These are phyloP conservation scores for Bradysia coprophila DNA, from an alignment of 1,140 invertebrate species.

Conservation along the genomic window DNA sequence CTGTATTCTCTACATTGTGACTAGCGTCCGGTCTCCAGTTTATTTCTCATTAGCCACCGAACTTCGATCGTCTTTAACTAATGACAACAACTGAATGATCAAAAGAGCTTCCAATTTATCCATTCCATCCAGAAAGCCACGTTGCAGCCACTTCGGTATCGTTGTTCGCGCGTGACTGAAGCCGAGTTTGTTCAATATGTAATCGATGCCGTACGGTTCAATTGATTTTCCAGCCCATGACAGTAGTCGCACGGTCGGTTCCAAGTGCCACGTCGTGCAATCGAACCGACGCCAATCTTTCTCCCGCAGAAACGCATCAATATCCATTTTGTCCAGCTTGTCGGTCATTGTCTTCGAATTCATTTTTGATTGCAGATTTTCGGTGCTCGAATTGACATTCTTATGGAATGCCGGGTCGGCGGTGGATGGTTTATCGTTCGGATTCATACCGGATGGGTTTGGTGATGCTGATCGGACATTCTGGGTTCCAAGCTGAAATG, in stretches of 20 bases:
- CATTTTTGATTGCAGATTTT: background rate
- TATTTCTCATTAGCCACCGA: background rate
- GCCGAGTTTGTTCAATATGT: constrained; percentile 89
- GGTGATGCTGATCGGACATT: constrained; percentile 18
- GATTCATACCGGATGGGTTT: no score
- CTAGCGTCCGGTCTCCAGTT: no score
- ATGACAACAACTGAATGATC: constrained; percentile 41
- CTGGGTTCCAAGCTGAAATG: constrained; percentile 11
- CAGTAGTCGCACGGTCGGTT: constrained; percentile 83
- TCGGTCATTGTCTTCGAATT: background rate
- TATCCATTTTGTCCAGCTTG: constrained; percentile 8
- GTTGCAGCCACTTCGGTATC: constrained; percentile 97
- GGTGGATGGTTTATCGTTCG: no score
- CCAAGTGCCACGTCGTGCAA: constrained; percentile 94
- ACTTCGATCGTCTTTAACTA: constrained; percentile 18
- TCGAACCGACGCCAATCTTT: constrained; percentile 82
- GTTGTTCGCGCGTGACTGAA: constrained; percentile 93
- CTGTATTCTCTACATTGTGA: no score
- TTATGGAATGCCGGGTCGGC: background rate
- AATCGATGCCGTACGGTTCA: constrained; percentile 93
- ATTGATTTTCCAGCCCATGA: constrained; percentile 95
- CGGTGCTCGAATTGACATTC: background rate
- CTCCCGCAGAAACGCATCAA: constrained; percentile 21
- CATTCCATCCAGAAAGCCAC: constrained; percentile 90
- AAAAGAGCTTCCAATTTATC: constrained; percentile 66